Conservation (phyloP, 2,888 invertebrate species). For the Rhamnusium bicolor region DNA sequence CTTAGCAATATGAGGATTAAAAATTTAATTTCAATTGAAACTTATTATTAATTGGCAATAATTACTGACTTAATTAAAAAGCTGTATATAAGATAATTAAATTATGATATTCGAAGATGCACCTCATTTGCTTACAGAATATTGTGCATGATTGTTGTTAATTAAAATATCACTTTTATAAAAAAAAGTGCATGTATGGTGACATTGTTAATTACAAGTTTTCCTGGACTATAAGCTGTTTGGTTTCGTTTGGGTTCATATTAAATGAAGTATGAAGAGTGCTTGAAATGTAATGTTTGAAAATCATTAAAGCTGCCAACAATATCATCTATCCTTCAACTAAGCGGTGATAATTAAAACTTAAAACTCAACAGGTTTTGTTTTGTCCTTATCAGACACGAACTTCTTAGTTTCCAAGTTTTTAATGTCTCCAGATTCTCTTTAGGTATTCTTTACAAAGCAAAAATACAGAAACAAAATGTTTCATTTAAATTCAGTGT, state of each 20-base stretch:
- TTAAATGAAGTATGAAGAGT: constrained; percentile 27
- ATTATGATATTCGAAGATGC: too few species aligned
- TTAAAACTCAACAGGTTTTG: constrained; percentile 19
- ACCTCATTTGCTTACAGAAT: too few species aligned
- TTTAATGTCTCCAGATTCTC: not conserved
- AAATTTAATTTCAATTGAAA: too few species aligned
- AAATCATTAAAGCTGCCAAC: constrained; percentile 36
- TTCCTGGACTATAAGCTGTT: constrained; percentile 10
- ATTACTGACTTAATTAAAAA: too few species aligned
- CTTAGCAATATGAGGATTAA: too few species aligned
- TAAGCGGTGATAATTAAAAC: constrained; percentile 31
- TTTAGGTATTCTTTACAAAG: not conserved
- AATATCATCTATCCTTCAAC: constrained; percentile 28
- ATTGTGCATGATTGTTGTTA: not conserved
- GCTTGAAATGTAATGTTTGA: constrained; percentile 33
- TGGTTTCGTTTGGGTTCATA: constrained; percentile 15
- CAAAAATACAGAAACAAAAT: not conserved
- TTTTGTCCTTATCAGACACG: constrained; percentile 8
- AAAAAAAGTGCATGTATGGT: not conserved
- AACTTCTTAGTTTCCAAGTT: not conserved
- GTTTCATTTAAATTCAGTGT: not conserved
- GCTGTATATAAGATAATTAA: too few species aligned
- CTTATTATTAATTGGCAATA: too few species aligned
- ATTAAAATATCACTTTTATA: too few species aligned
- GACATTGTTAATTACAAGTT: not conserved